Percentiles rank a stretch among this genome's conserved stretches.
Conservation (phyloP, 2,888 invertebrate species). For the Branchipolynoe longqiensis region DNA sequence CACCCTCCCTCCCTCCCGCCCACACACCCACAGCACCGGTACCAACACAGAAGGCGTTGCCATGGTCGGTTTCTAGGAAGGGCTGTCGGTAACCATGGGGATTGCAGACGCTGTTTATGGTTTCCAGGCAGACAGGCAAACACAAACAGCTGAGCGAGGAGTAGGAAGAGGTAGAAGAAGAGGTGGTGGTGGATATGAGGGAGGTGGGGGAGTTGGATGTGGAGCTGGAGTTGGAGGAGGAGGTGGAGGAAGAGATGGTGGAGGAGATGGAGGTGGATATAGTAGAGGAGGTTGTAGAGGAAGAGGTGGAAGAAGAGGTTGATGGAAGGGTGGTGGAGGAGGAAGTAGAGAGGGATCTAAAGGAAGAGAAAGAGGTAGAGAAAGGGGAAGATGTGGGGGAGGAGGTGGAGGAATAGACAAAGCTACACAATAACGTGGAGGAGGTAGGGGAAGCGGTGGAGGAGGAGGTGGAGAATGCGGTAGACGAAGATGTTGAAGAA, state of each 20-base stretch:
- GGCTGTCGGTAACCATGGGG: background rate
- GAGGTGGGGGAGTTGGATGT: background rate
- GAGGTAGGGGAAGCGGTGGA: no score
- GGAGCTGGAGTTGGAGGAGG: no score
- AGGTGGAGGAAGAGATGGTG: no score
- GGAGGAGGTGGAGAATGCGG: no score
- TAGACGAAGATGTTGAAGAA: no score
- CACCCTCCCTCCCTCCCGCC: no score
- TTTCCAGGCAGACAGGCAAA: no score
- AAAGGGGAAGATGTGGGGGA: background rate
- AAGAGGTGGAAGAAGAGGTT: background rate
- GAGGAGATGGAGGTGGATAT: no score
- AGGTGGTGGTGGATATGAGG: background rate
- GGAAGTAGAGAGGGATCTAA: background rate
- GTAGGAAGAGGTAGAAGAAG: background rate
- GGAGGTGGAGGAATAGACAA: background rate
- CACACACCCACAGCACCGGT: no score
- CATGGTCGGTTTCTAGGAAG: slow-evolving; percentile 25
- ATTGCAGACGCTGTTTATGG: background rate
- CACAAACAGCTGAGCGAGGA: background rate
- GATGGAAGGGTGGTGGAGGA: background rate
- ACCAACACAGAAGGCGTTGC: no score
- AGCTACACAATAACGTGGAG: no score
- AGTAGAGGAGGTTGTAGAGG: no score
- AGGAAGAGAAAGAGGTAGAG: background rate